Evolutionary conservation across 2,888 invertebrate genomes (phyloP), one percentile per base, ranked within the genome.

Genomic region (Listrodromus nycthemerus): DNA sequence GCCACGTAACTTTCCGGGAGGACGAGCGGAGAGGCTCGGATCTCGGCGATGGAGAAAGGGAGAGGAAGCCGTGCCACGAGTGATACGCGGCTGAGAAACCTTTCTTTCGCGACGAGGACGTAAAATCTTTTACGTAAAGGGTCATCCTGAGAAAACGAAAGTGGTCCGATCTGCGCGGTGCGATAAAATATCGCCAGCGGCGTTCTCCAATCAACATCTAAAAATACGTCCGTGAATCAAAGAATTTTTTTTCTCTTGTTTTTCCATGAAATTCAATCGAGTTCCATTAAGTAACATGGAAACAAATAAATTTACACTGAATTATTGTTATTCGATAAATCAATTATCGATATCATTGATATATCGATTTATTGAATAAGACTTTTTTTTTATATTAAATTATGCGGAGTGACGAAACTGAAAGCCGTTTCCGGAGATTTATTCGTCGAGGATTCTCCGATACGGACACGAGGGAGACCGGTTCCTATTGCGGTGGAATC

Each of bases 1-100:
- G 65, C 69, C 19, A 3, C 30, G 45, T 82, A 85, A 88, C 89
- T 88, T 88, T 88, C 89, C 84, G 88, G 70, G 70, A 45, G 41
- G 63, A 63, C 73, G 78, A 84, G 73, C 82, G 85, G 69, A 82
- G 65, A 78, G 84, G 27, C n/a, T 50, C 52, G 70, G 63, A 10
- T 10, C 24, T 55, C 55, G 24, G 21, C 55, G 55, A 33, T 13
- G 24, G 69, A 33, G 73, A 65, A 37, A 71, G 63, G 77, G 61
- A 52, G 66, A 85, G 84, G 77, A 73, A 80, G 65, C 67, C 7
- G 55, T 75, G 66, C 70, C 48, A 37, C 66, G 61, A 27, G 30
- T n/a, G 52, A 16, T 7, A 16, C 55, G 41, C 70, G 79, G 41
- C 33, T 33, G 78, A 74, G 45, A 65, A 79, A 78, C 27, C 41